phyloP scores from a whole-genome alignment of 1,140 invertebrate species.

The Anastatus disparis region DNA sequence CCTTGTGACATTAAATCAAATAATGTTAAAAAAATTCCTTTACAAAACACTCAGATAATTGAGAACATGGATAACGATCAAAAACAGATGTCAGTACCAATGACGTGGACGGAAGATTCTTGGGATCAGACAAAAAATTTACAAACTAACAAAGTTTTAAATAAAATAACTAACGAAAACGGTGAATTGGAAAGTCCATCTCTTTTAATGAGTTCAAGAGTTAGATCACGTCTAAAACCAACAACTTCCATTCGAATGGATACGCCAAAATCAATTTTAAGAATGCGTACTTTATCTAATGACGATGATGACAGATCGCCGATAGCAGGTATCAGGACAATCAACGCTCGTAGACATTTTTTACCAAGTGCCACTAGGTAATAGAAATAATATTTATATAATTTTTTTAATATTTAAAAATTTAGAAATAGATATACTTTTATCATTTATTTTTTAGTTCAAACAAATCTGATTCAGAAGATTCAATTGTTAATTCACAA shows the following conservation, averaged over 20 bases:
- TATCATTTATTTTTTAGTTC: constrained; percentile 39
- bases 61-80: background rate
- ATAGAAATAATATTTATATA: background rate
- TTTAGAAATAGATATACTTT: background rate
- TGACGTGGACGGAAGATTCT: constrained; percentile 55
- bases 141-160: background rate
- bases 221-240: background rate
- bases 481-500: constrained; percentile 37
- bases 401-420: background rate
- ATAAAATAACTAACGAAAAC: background rate
- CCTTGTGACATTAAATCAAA: background rate
- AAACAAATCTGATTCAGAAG: constrained; percentile 56
- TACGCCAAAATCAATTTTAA: background rate
- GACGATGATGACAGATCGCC: constrained; percentile 43
- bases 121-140: constrained; percentile 49
- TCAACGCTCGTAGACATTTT: constrained; percentile 39
- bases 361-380: background rate
- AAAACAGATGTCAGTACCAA: background rate
- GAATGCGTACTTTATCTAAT: constrained; percentile 1
- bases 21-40: background rate
- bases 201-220: background rate
- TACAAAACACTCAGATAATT: background rate
- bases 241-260: background rate
- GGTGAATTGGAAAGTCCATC: constrained; percentile 15
- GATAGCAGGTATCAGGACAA: constrained; percentile 44